These are phyloP conservation scores for Holothuria leucospilota DNA, from an alignment of 53 echinoderm and acorn worm species.

Conservation along the genomic window DNA sequence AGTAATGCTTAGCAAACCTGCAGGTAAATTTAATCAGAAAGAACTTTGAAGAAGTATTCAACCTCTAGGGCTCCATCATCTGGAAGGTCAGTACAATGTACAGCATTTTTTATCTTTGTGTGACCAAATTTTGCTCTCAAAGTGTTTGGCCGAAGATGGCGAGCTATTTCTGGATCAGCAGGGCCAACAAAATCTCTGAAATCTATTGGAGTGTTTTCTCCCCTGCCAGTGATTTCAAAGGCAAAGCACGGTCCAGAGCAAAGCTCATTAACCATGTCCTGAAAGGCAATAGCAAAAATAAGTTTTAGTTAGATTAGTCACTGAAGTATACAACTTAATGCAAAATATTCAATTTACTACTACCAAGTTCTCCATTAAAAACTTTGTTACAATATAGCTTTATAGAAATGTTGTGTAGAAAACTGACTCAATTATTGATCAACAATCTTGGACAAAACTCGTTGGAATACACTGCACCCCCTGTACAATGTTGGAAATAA, in stretches of 20 bases:
- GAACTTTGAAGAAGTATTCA: constrained; percentile 88
- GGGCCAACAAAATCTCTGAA: constrained; percentile 95
- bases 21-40: constrained; percentile 61
- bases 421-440: too few species aligned
- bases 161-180: constrained; percentile 93
- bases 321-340: too few species aligned
- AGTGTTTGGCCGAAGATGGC: constrained; percentile 81
- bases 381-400: too few species aligned
- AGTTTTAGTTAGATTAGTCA: neutral
- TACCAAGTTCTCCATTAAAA: too few species aligned
- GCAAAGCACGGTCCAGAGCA: constrained; percentile 87
- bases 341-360: too few species aligned
- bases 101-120: constrained; percentile 84
- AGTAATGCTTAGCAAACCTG: neutral
- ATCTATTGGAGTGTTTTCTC: constrained; percentile 39
- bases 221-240: constrained; percentile 76
- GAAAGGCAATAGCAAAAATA: neutral
- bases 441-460: too few species aligned
- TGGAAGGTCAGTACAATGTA: constrained; percentile 94
- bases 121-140: constrained; percentile 81
- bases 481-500: too few species aligned
- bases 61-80: constrained; percentile 77
- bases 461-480: too few species aligned
- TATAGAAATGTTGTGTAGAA: too few species aligned
- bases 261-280: constrained; percentile 96